These are phyloP conservation scores for Cassiopea andromeda DNA, from an alignment of 30 jellyfish, hydroid and myxozoan genomes.

Conservation along the genomic window DNA sequence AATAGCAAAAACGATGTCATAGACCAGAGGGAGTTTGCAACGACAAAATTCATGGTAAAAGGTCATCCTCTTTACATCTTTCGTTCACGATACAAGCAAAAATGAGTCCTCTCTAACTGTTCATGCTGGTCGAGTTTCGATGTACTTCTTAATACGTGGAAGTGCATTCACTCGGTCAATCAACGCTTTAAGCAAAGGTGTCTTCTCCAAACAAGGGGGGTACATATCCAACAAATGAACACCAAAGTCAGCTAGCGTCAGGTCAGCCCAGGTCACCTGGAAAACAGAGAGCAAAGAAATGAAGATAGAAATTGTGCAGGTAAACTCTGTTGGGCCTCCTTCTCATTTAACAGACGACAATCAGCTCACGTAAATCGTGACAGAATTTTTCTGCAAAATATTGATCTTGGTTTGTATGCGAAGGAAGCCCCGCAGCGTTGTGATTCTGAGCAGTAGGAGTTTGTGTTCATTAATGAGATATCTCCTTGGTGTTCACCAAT, in stretches of 20 bases:
- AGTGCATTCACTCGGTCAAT: constrained; percentile 8
- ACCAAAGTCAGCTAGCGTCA: background rate
- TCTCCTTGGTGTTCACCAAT: too few species aligned
- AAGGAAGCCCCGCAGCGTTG: too few species aligned
- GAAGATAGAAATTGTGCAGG: too few species aligned
- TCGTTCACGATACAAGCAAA: too few species aligned
- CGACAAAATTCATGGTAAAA: background rate
- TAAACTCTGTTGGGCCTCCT: too few species aligned
- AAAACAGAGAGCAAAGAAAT: background rate
- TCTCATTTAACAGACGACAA: too few species aligned
- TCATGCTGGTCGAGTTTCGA: constrained; percentile 13
- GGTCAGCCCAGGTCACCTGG: constrained; percentile 44
- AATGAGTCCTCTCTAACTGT: background rate
- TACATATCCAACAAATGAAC: background rate
- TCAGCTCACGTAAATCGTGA: too few species aligned
- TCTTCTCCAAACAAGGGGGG: constrained; percentile 3
- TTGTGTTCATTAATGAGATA: too few species aligned
- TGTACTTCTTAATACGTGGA: constrained; percentile 21
- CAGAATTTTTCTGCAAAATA: too few species aligned
- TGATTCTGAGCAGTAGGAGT: too few species aligned
- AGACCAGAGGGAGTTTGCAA: background rate
- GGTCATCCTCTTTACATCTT: background rate
- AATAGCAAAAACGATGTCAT: too few species aligned
- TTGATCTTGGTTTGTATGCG: too few species aligned
- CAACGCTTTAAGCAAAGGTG: constrained; percentile 35